Evolutionary conservation across 2,797 vertebrate species (phyloP).

Genomic region (Bradypodion ventrale): DNA sequence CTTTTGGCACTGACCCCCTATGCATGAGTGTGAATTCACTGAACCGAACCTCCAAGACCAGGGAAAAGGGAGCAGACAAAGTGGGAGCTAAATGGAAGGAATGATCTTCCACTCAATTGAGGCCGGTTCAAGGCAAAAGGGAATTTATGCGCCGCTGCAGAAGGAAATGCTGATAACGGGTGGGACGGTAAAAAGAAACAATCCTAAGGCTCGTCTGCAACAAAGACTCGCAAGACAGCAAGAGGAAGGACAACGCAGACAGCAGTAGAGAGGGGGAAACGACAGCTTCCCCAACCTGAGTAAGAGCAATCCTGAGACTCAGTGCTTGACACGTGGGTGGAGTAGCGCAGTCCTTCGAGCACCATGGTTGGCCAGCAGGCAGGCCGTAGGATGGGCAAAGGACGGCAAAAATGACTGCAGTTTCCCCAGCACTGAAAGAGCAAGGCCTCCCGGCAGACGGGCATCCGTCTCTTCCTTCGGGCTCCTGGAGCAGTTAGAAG

Average conservation of each 20-base stretch:
- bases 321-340: background rate
- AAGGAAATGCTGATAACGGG: background rate
- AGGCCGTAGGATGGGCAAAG: constrained; percentile 14
- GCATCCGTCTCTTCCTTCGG: background rate
- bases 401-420: background rate
- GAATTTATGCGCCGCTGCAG: background rate
- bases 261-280: background rate
- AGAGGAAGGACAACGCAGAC: background rate
- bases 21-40: background rate
- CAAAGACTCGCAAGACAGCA: background rate
- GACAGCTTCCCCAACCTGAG: constrained; percentile 25
- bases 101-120: background rate
- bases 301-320: constrained; percentile 34
- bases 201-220: background rate
- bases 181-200: background rate
- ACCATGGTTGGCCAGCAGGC: constrained; percentile 3
- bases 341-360: constrained; percentile 18
- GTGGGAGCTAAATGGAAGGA: background rate
- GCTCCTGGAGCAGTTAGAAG: background rate
- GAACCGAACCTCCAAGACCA: background rate
- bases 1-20: background rate
- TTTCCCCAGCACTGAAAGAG: constrained; percentile 4
- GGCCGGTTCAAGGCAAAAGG: constrained; percentile 7
- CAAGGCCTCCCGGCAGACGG: constrained; percentile 4
- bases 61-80: background rate